phyloP scores from a whole-genome alignment of 2,797 vertebrate genomes.

The Syngnathus acus region DNA sequence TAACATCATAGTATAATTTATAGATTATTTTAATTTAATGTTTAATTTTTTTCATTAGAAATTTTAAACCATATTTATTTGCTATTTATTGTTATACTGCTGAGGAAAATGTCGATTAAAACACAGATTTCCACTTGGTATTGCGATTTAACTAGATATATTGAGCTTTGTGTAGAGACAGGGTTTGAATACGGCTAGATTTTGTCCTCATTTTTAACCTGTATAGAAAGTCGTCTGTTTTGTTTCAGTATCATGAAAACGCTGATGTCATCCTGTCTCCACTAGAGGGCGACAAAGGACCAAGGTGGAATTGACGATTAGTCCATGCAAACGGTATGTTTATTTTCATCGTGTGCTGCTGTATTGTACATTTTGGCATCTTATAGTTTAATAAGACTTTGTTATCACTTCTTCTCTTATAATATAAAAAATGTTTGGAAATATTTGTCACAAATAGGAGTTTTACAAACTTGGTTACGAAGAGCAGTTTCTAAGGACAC shows the following conservation, averaged over 20 bases:
- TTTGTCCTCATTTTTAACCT: neutral
- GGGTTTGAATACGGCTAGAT: neutral
- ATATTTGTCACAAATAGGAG: neutral
- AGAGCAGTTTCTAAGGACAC: neutral
- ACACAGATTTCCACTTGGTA: neutral
- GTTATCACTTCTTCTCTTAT: neutral
- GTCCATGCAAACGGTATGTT: too few relatives aligned
- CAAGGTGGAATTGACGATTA: too few relatives aligned
- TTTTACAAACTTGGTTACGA: too few relatives aligned
- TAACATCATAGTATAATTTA: too few relatives aligned
- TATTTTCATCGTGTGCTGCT: neutral
- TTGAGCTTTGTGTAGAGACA: neutral
- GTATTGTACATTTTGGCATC: neutral
- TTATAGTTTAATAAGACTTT: neutral
- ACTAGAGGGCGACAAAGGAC: slow-evolving; percentile 1
- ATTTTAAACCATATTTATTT: neutral
- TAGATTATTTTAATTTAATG: neutral
- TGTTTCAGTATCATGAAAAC: neutral
- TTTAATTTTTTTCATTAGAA: neutral
- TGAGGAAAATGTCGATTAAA: neutral
- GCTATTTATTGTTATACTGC: neutral
- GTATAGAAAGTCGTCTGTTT: neutral
- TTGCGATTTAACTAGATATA: neutral
- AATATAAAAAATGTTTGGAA: neutral
- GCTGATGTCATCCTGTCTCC: neutral